Base-by-base conservation (phyloP, 2,113 vertebrate species). In the Hyaena hyaena region DNA sequence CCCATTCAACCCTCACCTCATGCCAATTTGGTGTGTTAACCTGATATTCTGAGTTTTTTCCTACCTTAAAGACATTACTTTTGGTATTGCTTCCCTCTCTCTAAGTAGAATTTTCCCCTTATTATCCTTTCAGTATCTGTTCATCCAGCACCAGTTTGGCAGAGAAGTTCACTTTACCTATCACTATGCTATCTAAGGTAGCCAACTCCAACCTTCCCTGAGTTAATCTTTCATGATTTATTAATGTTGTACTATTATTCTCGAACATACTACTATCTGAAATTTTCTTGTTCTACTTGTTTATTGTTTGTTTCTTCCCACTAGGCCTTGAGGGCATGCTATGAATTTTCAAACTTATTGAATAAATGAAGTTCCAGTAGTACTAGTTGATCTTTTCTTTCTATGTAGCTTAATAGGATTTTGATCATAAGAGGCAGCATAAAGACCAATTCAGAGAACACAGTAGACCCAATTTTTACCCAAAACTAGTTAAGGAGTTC, bases 361-460 rank as follows among this genome's bases (percentile, higher is more conserved):
- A 93, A 48, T 90, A 93, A 90, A 45, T 68, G 6, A 69, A 89
- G 31, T 87, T 94, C 69, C 7, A 92, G 0, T 90, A 93, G 5
- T 84, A 81, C 24, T 89, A 84, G 17, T 69, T 83, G 81, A 45
- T 96, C 45, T 88, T 94, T 63, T 68, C 68, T 95, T 93, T 26
- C 50, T 80, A 0, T 85, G 35, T 89, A 65, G 24, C 74, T 88
- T 94, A 86, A 35, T 94, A 93, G 87, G 55, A 81, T 53, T 96
- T 53, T 50, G 33, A 39, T 39, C 85, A 0, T 77, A 85, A 88
- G 45, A 89, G 53, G 63, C 24, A 84, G 31, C 21, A 63, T 74
- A 83, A 61, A 89, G 50, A 3, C 71, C 8, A 79, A 53, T 69
- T 87, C 45, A 86, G 74, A 81, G 48, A 84, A 83, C 14, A 84